A percentile compares a stretch with the other conserved stretches of the same genome.
phyloP scores from a whole-genome alignment of 2,113 vertebrate species.

The Gorilla gorilla region DNA sequence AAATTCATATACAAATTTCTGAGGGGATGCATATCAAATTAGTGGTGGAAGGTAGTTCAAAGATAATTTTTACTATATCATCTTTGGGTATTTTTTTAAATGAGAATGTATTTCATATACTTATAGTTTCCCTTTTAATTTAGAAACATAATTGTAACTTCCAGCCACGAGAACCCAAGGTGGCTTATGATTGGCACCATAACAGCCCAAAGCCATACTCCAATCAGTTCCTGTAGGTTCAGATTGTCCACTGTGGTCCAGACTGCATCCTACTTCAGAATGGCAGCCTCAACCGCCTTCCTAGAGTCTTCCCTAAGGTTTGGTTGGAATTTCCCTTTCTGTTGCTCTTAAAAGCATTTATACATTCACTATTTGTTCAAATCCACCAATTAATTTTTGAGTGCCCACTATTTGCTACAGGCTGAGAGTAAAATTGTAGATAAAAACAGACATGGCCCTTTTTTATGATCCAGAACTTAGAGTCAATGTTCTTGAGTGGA shows the following conservation, averaged over 20 bases:
- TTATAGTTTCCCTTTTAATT: conserved; percentile 7
- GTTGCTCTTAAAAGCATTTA: neutral
- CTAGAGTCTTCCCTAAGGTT: neutral
- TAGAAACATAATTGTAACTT: conserved; percentile 20
- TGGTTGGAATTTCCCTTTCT: conserved; percentile 38
- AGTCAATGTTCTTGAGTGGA: neutral
- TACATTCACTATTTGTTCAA: neutral
- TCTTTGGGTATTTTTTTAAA: neutral
- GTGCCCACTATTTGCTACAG: neutral
- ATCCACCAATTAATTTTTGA: neutral
- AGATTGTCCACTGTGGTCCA: neutral
- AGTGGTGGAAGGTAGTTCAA: neutral
- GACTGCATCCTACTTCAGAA: neutral
- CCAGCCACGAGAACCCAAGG: neutral
- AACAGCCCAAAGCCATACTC: neutral
- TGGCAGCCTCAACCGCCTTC: neutral
- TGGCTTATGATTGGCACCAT: neutral
- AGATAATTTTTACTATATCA: conserved; percentile 18
- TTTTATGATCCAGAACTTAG: neutral
- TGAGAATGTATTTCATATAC: conserved; percentile 28
- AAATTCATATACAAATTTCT: neutral
- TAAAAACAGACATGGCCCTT: neutral
- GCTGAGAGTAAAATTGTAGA: neutral
- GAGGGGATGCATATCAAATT: neutral
- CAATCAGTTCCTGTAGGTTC: neutral